These are phyloP conservation scores for Halcyon smyrnensis DNA, from an alignment of 2,797 vertebrate species.

Conservation along the genomic window DNA sequence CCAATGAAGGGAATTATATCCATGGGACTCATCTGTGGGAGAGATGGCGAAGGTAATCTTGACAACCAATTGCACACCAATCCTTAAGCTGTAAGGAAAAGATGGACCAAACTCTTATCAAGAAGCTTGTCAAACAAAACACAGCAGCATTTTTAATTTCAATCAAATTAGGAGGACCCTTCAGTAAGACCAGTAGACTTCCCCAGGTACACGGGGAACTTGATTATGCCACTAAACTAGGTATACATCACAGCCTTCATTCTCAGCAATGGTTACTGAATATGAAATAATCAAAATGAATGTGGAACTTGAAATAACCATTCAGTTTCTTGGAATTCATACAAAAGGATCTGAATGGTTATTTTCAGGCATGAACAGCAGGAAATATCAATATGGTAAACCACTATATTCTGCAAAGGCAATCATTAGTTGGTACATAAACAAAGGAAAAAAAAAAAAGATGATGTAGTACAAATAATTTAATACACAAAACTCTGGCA, in stretches of 20 bases:
- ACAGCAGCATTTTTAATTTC: not conserved
- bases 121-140: not conserved
- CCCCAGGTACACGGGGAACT: not conserved
- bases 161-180: not conserved
- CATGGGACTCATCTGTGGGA: not conserved
- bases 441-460: not conserved
- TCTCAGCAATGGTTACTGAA: not conserved
- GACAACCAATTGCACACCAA: not conserved
- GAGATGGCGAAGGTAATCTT: not conserved
- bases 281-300: not conserved
- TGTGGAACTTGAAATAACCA: not conserved
- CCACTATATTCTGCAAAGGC: not conserved
- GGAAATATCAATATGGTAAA: not conserved
- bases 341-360: not conserved
- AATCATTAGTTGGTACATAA: not conserved
- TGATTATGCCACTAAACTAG: not conserved
- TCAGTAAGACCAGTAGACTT: not conserved
- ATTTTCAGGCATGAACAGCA: not conserved
- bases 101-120: not conserved
- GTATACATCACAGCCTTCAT: fast-evolving
- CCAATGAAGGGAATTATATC: not conserved
- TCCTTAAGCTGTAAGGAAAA: not conserved
- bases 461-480: not conserved
- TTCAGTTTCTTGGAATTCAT: not conserved
- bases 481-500: not conserved